Evolutionary conservation across 2,113 vertebrate genomes (phyloP).

Genomic region (Brachyhypopomus gauderio): DNA sequence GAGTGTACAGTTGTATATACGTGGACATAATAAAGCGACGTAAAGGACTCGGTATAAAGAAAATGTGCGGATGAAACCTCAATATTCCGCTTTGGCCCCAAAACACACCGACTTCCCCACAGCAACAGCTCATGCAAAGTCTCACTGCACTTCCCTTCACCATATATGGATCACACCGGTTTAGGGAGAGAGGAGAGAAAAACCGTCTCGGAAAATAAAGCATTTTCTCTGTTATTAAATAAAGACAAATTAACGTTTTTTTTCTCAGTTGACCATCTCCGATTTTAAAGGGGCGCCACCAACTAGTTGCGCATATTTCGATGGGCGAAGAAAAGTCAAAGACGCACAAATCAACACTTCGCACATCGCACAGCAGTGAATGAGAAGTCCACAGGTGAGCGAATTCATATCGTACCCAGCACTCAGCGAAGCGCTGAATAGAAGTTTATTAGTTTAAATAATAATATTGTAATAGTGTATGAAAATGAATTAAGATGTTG

Average conservation of each 20-base stretch:
- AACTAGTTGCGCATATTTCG: conserved; percentile 49
- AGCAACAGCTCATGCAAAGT: conserved; percentile 70
- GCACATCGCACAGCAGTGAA: conserved; percentile 62
- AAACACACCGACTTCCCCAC: conserved; percentile 69
- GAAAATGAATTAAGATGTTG: neutral
- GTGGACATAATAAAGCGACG: too few species aligned
- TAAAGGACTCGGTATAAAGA: neutral
- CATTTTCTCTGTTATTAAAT: conserved; percentile 62
- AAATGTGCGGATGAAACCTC: neutral
- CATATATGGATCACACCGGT: conserved; percentile 71
- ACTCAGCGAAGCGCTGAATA: neutral
- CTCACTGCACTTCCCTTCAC: conserved; percentile 70
- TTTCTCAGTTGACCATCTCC: conserved; percentile 54
- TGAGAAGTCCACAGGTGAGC: conserved; percentile 73
- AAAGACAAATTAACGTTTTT: conserved; percentile 61
- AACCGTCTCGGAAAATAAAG: conserved; percentile 65
- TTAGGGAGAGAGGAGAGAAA: conserved; percentile 60
- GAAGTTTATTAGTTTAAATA: neutral
- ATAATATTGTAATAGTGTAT: too few species aligned
- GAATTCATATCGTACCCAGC: neutral
- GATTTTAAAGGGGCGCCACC: conserved; percentile 44
- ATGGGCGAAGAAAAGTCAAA: conserved; percentile 63
- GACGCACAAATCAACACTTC: conserved; percentile 58
- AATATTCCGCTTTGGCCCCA: conserved; percentile 30
- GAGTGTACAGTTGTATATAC: too few species aligned